Evolutionary conservation across 1,140 invertebrate species (phyloP), one percentile per base, ranked within the genome.

Genomic region (Cherax quadricarinatus): DNA sequence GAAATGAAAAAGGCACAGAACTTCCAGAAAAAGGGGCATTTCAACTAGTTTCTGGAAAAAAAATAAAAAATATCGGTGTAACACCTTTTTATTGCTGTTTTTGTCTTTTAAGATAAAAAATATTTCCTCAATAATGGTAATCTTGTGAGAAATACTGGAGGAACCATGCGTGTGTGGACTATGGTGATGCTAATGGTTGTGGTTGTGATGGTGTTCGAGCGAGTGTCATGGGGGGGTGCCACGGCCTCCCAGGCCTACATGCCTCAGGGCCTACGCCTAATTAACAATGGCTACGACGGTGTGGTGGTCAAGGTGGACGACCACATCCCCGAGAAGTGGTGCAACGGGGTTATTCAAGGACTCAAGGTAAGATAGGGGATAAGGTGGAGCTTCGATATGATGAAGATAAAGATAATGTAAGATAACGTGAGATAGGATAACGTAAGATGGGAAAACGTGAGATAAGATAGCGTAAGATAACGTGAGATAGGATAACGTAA

Each of bases 281-380:
- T 82, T 6, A 60, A 89, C 80, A 89, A 83, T 41, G 88, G 88
- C 88, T 89, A 89, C 51, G 88, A 89, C 60, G 88, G 88, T 24
- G 79, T 89, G 30, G 88, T 89, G 57, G 80, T 89, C 4, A 89
- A 89, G 80, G 60, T 89, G 60, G 88, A 82, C 30, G 88, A 89
- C 14, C 79, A 73, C 51, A 30, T 89, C 60, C 80, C 88, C 16
- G 88, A 89, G 30, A 89, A 21, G 60, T 89, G 79, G 79, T 89
- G 88, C 80, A 66, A 49, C 79, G 70, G 49, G 16, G 53, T 89
- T 30, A 53, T 82, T 24, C 79, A 18, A n/a, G 79, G 88, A 82
- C 41, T 89, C 49, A 53, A 89, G 88, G 88, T 82, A 57, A 89
- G 88, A 66, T 14, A 70, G 24, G 21, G 7, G 10, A 0, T 75